Conservation (phyloP, 1,140 invertebrate genomes). For the Drosophila lowei region DNA sequence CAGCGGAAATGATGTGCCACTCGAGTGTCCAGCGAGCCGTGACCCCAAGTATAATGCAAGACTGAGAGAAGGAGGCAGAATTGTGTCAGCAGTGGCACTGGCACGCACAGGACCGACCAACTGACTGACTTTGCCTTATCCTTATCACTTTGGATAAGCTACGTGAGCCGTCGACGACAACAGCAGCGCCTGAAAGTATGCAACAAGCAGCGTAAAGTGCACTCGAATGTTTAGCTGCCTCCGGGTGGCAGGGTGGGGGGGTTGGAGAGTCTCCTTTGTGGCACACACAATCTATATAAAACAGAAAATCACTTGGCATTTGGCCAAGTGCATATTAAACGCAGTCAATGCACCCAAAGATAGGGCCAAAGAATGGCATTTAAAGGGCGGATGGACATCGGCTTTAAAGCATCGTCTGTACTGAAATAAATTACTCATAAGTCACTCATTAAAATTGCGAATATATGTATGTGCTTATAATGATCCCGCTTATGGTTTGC, state of each 20-base stretch:
- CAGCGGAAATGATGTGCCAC: conserved; percentile 68
- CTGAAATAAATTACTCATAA: conserved; percentile 6
- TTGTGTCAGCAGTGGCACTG: conserved; percentile 65
- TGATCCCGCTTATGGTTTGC: conserved; percentile 21
- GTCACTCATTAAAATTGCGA: conserved; percentile 30
- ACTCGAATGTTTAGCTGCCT: conserved; percentile 68
- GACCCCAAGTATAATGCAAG: conserved; percentile 65
- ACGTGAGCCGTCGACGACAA: conserved; percentile 45
- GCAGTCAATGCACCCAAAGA: conserved; percentile 13
- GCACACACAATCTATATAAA: conserved; percentile 27
- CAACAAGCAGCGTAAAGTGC: conserved; percentile 67
- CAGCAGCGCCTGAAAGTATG: conserved; percentile 54
- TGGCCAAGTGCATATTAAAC: conserved; percentile 68
- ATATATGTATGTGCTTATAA: background rate
- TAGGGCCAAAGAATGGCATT: background rate
- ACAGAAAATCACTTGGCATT: conserved; percentile 64
- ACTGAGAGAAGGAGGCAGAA: conserved; percentile 51
- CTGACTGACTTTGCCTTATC: conserved; percentile 49
- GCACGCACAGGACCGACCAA: conserved; percentile 42
- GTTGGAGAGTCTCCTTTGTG: conserved; percentile 1
- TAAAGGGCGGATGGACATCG: conserved; percentile 3
- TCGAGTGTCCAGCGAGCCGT: conserved; percentile 72
- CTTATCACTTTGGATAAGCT: conserved; percentile 37
- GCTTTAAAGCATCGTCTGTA: background rate
- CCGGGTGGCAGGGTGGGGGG: background rate